Conservation (phyloP, 2,113 vertebrate species). For the Dinomys branickii region DNA sequence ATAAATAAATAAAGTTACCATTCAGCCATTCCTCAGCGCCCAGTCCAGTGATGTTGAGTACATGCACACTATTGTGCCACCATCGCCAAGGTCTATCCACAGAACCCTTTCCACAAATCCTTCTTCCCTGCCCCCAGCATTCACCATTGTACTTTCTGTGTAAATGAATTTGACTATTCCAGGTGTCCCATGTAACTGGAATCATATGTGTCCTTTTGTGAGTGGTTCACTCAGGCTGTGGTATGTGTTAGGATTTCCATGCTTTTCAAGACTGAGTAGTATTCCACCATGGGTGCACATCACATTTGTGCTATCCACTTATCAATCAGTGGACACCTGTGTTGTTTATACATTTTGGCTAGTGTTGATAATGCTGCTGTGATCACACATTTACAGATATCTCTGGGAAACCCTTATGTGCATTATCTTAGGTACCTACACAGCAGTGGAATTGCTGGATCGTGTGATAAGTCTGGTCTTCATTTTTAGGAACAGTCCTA, state of each 20-base stretch:
- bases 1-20: background rate
- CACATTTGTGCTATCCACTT: no score
- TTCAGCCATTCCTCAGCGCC: background rate
- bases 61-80: background rate
- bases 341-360: background rate
- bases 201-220: background rate
- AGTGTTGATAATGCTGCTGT: background rate
- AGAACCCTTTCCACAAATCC: background rate
- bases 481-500: no score
- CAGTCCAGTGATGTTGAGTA: background rate
- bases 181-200: background rate
- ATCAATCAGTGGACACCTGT: background rate
- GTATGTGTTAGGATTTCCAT: background rate
- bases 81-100: background rate
- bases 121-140: background rate
- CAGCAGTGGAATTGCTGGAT: background rate
- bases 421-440: background rate
- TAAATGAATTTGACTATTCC: background rate
- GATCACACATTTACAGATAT: background rate
- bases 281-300: background rate
- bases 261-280: background rate
- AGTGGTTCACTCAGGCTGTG: background rate
- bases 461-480: background rate
- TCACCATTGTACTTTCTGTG: background rate
- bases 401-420: background rate